A percentile compares a stretch with the other conserved stretches of the same genome.
These are phyloP conservation scores for Buphagus erythrorhynchus DNA, from an alignment of 2,797 vertebrate genomes.

Conservation along the genomic window DNA sequence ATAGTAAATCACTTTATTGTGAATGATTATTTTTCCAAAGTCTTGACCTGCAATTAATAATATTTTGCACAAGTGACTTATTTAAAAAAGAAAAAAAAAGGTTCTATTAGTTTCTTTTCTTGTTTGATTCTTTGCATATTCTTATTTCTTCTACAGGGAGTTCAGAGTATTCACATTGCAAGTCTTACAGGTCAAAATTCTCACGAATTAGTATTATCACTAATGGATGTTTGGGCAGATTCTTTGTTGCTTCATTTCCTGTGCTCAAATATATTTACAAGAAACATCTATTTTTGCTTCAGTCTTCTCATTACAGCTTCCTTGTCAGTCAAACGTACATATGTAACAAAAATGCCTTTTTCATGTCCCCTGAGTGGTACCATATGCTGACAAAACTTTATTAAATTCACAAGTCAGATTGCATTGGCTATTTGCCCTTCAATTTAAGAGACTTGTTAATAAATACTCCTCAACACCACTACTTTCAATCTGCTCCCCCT, in stretches of 20 bases:
- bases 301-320: neutral
- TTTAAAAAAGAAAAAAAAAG: neutral
- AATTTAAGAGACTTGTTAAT: constrained; percentile 17
- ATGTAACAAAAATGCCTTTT: neutral
- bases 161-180: neutral
- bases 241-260: neutral
- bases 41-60: neutral
- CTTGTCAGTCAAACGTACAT: neutral
- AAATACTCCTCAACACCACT: neutral
- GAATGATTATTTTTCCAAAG: neutral
- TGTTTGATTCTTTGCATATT: neutral
- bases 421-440: constrained; percentile 41
- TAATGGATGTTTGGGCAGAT: neutral
- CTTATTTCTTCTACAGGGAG: neutral
- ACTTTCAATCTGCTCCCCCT: neutral
- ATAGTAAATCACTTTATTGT: neutral
- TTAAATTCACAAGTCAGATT: constrained; percentile 37
- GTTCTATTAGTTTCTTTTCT: neutral
- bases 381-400: constrained; percentile 37
- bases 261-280: neutral
- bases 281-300: constrained; percentile 29
- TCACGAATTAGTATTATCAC: neutral
- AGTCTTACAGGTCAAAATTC: neutral
- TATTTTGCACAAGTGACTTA: neutral
- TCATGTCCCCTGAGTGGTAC: neutral